Percentiles rank a stretch among this genome's conserved stretches.
Evolutionary conservation across 2,113 vertebrate genomes (phyloP).

Genomic region (Cebidichthys violaceus): DNA sequence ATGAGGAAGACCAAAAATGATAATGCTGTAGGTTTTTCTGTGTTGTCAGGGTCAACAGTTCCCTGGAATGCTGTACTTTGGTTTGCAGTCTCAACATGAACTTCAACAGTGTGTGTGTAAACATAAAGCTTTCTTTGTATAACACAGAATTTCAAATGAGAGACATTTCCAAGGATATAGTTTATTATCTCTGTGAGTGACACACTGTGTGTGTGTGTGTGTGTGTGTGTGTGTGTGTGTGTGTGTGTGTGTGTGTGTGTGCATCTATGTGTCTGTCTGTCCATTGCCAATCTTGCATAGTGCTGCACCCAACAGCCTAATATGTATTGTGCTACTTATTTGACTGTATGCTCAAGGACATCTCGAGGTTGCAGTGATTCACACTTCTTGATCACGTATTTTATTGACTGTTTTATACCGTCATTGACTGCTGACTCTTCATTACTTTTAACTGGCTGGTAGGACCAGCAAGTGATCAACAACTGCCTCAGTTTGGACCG

Average conservation of each 20-base stretch:
- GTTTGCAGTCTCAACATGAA: slow-evolving; percentile 10
- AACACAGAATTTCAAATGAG: neutral
- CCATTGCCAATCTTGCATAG: neutral
- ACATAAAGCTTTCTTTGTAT: neutral
- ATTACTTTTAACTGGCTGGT: neutral
- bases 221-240: neutral
- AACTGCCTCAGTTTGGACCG: neutral
- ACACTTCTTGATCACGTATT: neutral
- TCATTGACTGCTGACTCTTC: neutral
- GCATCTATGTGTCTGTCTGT: too few species aligned
- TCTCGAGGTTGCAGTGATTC: neutral
- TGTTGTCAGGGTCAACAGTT: neutral
- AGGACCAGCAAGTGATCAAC: neutral
- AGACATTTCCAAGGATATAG: neutral
- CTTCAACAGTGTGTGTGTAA: neutral
- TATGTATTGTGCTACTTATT: too few species aligned
- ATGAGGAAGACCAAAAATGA: slow-evolving; percentile 37
- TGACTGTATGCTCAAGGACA: neutral
- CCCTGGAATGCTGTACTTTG: neutral
- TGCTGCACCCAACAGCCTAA: neutral
- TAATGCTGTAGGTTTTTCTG: slow-evolving; percentile 38
- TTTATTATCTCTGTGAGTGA: neutral
- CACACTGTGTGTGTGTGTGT: too few species aligned
- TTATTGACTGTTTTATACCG: neutral
- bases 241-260: neutral